Percentiles rank a stretch among this genome's conserved stretches.
phyloP scores from a whole-genome alignment of 2,797 vertebrate species.

The Emys orbicularis region DNA sequence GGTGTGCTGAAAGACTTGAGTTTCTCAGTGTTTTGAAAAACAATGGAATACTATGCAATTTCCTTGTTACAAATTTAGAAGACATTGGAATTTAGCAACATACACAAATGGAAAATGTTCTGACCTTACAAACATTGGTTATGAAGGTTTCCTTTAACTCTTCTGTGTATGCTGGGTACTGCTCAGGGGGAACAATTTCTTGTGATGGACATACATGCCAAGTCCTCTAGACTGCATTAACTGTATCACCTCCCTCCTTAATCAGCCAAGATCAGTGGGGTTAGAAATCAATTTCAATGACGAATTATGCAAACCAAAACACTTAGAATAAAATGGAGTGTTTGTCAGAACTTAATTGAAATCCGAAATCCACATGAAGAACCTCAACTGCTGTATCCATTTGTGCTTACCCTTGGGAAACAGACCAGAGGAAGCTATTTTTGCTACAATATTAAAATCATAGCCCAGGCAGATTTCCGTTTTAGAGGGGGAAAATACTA shows the following conservation, averaged over 20 bases:
- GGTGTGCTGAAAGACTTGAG: not conserved
- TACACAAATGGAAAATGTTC: not conserved
- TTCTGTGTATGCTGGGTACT: not conserved
- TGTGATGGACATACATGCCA: not conserved
- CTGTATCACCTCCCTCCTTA: not conserved
- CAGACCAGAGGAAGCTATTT: conserved; percentile 18
- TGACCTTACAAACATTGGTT: not conserved
- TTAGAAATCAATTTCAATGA: not conserved
- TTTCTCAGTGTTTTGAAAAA: not conserved
- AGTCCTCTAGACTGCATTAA: not conserved
- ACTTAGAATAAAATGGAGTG: not conserved
- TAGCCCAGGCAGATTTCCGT: conserved; percentile 2
- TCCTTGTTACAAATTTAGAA: not conserved
- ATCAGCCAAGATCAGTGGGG: not conserved
- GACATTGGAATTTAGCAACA: not conserved
- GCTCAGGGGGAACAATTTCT: conserved; percentile 16
- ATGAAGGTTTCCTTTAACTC: not conserved
- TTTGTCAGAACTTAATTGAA: conserved; percentile 17
- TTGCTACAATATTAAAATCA: conserved; percentile 40
- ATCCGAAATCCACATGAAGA: not conserved
- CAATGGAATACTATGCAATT: not conserved
- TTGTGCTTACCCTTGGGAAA: conserved; percentile 35
- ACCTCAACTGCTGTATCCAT: conserved; percentile 17
- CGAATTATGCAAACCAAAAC: conserved; percentile 44
- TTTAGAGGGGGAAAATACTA: conserved; percentile 11